A percentile compares a stretch with the other conserved stretches of the same genome.
Conservation (phyloP, 2,113 vertebrate species). For the Dryoscopus gambensis region DNA sequence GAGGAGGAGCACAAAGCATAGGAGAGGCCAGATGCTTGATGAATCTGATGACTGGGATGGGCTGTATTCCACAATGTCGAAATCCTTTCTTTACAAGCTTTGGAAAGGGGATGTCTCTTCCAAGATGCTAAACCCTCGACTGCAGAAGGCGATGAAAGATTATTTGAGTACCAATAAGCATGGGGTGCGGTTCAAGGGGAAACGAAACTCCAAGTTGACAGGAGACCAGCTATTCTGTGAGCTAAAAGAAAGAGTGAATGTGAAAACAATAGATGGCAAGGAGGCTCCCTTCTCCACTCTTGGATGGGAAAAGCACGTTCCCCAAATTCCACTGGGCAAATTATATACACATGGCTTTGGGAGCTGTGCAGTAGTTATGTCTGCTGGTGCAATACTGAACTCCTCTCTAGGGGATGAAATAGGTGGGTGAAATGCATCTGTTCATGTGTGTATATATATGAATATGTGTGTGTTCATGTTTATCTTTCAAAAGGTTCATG, state of each 20-base stretch:
- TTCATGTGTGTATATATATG: not conserved
- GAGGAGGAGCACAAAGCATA: conserved; percentile 24
- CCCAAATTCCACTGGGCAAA: conserved; percentile 73
- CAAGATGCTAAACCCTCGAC: conserved; percentile 86
- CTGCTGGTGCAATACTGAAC: conserved; percentile 92
- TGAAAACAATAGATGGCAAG: conserved; percentile 87
- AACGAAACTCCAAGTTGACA: conserved; percentile 59
- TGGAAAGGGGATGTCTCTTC: conserved; percentile 87
- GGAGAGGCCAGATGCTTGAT: conserved; percentile 27
- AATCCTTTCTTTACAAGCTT: conserved; percentile 82
- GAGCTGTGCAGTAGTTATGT: conserved; percentile 93
- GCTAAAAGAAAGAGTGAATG: conserved; percentile 77
- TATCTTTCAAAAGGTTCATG: not conserved
- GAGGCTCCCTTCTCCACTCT: conserved; percentile 88
- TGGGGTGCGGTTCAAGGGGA: conserved; percentile 82
- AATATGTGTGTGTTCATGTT: not conserved
- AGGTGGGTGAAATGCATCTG: conserved; percentile 73
- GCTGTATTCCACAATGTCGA: conserved; percentile 82
- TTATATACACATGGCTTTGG: conserved; percentile 75
- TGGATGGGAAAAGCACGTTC: conserved; percentile 87
- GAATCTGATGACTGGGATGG: conserved; percentile 75
- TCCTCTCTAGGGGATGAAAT: conserved; percentile 93
- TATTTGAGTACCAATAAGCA: conserved; percentile 92
- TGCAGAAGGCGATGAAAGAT: conserved; percentile 90
- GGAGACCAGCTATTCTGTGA: conserved; percentile 83